These are phyloP conservation scores for Pyrrhia umbra DNA, from an alignment of 2,888 invertebrate genomes.

Conservation along the genomic window DNA sequence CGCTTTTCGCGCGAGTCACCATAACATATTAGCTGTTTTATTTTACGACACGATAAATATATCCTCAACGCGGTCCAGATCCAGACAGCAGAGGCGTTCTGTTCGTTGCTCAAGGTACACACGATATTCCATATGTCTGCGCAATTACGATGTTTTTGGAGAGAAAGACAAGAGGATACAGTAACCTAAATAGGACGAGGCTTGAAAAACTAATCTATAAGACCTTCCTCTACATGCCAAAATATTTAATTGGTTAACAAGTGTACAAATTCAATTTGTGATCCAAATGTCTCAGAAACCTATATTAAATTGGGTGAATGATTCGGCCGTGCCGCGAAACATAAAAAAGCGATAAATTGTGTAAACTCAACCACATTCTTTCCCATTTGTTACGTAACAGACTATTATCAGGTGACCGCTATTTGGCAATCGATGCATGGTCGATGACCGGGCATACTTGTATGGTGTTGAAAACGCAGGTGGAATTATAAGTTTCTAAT, in stretches of 20 bases:
- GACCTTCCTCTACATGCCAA: slow-evolving; percentile 14
- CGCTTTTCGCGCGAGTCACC: slow-evolving; percentile 2
- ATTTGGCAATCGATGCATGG: slow-evolving; percentile 66
- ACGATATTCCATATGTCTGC: slow-evolving; percentile 34
- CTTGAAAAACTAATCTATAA: background rate
- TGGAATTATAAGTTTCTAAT: slow-evolving; percentile 56
- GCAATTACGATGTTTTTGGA: slow-evolving; percentile 20
- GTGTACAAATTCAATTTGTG: slow-evolving; percentile 7
- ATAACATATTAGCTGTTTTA: slow-evolving; percentile 27
- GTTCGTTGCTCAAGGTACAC: slow-evolving; percentile 23
- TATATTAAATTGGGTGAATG: slow-evolving; percentile 17
- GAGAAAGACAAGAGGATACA: slow-evolving; percentile 11
- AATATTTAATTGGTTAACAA: slow-evolving; percentile 11
- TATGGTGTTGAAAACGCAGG: slow-evolving; percentile 55
- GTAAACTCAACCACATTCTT: slow-evolving; percentile 14
- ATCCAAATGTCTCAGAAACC: slow-evolving; percentile 13
- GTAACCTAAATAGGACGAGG: slow-evolving; percentile 14
- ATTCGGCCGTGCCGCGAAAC: background rate
- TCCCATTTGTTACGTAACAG: slow-evolving; percentile 23
- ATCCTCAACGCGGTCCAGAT: slow-evolving; percentile 27
- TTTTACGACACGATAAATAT: slow-evolving; percentile 35
- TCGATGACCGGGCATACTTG: slow-evolving; percentile 62
- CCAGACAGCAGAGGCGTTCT: slow-evolving; percentile 40
- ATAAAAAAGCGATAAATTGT: background rate
- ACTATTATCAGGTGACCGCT: slow-evolving; percentile 58